Evolutionary conservation across 2,888 invertebrate genomes (phyloP).

Genomic region (Heliconius sara): DNA sequence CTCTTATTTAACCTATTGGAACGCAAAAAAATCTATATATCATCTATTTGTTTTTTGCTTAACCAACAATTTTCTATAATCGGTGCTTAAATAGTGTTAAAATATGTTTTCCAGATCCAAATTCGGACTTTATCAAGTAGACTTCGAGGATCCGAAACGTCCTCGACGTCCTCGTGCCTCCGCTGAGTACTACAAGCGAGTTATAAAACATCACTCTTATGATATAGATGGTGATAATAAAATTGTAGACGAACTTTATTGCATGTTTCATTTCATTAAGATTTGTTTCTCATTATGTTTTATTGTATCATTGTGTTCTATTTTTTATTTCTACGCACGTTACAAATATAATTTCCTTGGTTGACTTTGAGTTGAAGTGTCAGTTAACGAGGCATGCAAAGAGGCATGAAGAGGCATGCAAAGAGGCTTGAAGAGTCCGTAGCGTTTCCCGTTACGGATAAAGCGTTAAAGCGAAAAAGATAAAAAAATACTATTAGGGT

Average conservation of each 20-base stretch:
- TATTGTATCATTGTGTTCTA: not conserved
- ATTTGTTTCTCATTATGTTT: not conserved
- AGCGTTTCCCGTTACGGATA: too few relatives aligned
- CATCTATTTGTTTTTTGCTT: not conserved
- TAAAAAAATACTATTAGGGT: too few relatives aligned
- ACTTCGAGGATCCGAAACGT: conserved; percentile 2
- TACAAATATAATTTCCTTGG: not conserved
- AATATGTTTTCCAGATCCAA: conserved; percentile 2
- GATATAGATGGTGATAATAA: conserved; percentile 24
- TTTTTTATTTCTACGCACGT: not conserved
- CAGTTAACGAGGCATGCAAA: too few relatives aligned
- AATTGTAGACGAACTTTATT: conserved; percentile 5
- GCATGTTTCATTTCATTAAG: conserved; percentile 1
- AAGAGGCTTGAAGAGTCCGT: too few relatives aligned
- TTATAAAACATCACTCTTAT: conserved; percentile 49
- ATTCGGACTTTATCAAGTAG: conserved; percentile 20
- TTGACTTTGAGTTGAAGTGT: too few relatives aligned
- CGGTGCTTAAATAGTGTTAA: not conserved
- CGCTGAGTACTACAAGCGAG: conserved; percentile 47
- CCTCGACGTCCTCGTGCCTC: conserved; percentile 2
- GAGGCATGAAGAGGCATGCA: too few relatives aligned
- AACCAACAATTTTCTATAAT: not conserved
- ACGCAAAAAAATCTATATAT: too few relatives aligned
- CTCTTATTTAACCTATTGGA: too few relatives aligned
- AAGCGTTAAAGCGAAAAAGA: too few relatives aligned